phyloP scores from a whole-genome alignment of 92 coral and sea anemone genomes.

The Porites rus region DNA sequence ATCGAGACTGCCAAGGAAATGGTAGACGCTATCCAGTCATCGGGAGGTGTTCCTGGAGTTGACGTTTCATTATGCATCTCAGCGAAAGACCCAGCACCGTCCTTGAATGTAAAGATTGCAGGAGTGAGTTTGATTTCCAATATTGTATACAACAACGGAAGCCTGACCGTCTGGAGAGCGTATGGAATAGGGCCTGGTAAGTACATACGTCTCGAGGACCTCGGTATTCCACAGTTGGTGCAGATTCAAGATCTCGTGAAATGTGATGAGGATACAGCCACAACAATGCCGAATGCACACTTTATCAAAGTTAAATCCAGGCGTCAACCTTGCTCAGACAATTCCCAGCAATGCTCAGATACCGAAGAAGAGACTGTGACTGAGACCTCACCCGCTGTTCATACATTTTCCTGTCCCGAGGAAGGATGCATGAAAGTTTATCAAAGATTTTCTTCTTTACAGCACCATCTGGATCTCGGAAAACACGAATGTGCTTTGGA shows the following conservation, averaged over 20 bases:
- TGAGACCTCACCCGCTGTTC: slow-evolving; percentile 24
- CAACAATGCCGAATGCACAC: slow-evolving; percentile 6
- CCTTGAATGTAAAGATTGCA: slow-evolving; percentile 15
- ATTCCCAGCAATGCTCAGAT: slow-evolving; percentile 35
- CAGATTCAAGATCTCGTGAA: slow-evolving; percentile 21
- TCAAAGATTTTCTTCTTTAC: slow-evolving; percentile 70
- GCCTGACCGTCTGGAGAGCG: slow-evolving; percentile 42
- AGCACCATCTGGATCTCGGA: slow-evolving; percentile 72
- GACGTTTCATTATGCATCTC: slow-evolving; percentile 20
- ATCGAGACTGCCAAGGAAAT: slow-evolving; percentile 52
- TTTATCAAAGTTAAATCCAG: slow-evolving; percentile 35
- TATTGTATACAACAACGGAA: slow-evolving; percentile 11
- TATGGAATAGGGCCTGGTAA: slow-evolving; percentile 37
- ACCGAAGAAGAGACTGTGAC: slow-evolving; percentile 47
- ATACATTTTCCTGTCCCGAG: slow-evolving; percentile 70
- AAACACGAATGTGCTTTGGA: slow-evolving; percentile 69
- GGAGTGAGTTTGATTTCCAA: slow-evolving; percentile 34
- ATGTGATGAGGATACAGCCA: slow-evolving; percentile 13
- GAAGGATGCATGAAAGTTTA: slow-evolving; percentile 72
- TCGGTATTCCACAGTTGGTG: slow-evolving; percentile 1
- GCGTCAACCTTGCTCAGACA: slow-evolving; percentile 4
- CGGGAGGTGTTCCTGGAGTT: slow-evolving; percentile 49
- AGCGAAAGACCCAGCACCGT: not conserved
- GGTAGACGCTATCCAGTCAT: slow-evolving; percentile 48
- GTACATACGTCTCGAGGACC: not conserved